Base-by-base conservation (phyloP, 1,140 invertebrate species). In the Heterodera schachtii region DNA sequence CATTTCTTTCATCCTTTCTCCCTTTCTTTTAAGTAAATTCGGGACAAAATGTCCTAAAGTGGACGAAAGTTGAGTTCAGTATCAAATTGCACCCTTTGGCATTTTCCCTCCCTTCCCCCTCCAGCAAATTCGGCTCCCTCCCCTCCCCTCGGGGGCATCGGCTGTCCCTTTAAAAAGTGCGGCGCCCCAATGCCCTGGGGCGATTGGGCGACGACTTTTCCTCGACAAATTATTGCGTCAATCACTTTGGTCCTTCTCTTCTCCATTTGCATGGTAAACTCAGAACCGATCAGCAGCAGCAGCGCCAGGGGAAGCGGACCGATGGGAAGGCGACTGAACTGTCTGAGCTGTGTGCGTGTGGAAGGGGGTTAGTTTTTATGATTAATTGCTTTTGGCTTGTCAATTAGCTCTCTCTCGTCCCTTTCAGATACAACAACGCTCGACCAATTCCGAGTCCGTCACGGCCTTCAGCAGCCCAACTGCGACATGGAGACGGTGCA, bases 401-500 rank as follows among this genome's bases (percentile, higher is more conserved):
- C 47, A 47, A 9, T 74, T 41, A 64, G 11, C 57, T 64, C 46
- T 66, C 44, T 44, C 5, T 31, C 31, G 31, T 31, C 31, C 31
- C 31, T 31, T 49, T 31, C 41, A 78, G 80, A 81, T 41, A 81
- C 80, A 7, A 81, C 80, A 67, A 69, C 49, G 66, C 60, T 81
- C 41, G 80, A 81, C 52, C 75, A 81, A 71, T 81, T 81, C 52
- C 80, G 80, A 7, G 75, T 81, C 19, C 73, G 80, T 21, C 80
- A 81, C 52, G 74, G 74, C 41, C 64, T 81, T 7, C 47, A 57
- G 52, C 49, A 67, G 64, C 80, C 80, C 41, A n/a, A 69, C 49
- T 81, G 80, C 44, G 80, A 76, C 47, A 81, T 81, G 80, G 80
- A 81, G 60, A 46, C 80, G 11, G 47, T 81, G n/a, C 44, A 67